These are phyloP conservation scores for Ciconia nigra DNA, from an alignment of 2,797 vertebrate genomes.

Conservation along the genomic window DNA sequence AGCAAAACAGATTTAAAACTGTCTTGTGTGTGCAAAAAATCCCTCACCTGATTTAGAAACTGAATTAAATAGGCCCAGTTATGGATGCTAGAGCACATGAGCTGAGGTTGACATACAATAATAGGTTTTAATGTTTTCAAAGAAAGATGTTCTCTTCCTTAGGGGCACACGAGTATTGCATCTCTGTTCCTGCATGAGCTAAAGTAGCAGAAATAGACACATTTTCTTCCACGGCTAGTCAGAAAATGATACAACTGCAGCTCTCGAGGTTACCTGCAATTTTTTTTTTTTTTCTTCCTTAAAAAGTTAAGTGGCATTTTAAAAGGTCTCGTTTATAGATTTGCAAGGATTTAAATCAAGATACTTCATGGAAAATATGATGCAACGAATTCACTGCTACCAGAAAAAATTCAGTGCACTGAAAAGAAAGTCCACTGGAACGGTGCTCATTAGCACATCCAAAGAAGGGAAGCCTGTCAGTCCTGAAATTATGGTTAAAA, in stretches of 20 bases:
- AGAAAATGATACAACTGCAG: background rate
- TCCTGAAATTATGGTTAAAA: background rate
- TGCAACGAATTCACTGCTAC: background rate
- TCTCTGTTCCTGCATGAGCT: background rate
- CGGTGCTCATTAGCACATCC: background rate
- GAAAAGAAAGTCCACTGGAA: background rate
- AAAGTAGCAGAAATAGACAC: background rate
- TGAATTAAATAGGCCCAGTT: background rate
- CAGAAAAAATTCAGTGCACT: background rate
- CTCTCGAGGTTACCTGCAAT: background rate
- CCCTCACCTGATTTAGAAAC: background rate
- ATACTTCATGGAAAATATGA: background rate
- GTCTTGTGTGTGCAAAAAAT: background rate
- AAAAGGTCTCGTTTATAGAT: background rate
- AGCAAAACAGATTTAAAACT: background rate
- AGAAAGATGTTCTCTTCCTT: background rate
- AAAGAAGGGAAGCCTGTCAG: background rate
- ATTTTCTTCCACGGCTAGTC: background rate
- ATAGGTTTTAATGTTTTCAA: background rate
- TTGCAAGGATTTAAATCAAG: background rate
- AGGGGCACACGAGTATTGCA: background rate
- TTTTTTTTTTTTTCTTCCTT: too few species aligned
- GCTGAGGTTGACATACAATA: background rate
- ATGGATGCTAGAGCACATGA: background rate
- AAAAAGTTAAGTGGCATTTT: background rate